These are phyloP conservation scores for Hydrolagus affinis DNA, from an alignment of 2,113 vertebrate genomes.

Conservation along the genomic window DNA sequence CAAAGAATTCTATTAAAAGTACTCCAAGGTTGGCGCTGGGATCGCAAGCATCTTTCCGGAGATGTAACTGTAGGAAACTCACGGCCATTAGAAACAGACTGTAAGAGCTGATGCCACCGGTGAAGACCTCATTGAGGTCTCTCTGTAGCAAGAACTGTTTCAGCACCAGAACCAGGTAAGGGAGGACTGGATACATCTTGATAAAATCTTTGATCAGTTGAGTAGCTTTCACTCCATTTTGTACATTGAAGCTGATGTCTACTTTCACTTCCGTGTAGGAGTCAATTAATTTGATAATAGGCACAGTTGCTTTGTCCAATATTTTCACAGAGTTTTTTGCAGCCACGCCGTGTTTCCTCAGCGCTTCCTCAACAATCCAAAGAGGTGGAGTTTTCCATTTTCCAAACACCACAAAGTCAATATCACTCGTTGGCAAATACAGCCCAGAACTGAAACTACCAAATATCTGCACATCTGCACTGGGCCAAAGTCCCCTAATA, in stretches of 20 bases:
- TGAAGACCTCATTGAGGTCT: conserved; percentile 97
- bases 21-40: conserved; percentile 90
- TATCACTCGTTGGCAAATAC: conserved; percentile 93
- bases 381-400: conserved; percentile 92
- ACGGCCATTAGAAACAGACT: conserved; percentile 98
- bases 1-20: conserved; percentile 97
- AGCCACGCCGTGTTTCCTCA: conserved; percentile 84
- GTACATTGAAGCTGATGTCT: conserved; percentile 98
- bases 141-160: conserved; percentile 96
- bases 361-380: conserved; percentile 91
- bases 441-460: conserved; percentile 91
- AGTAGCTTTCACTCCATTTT: conserved; percentile 87
- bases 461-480: conserved; percentile 86
- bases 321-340: conserved; percentile 93
- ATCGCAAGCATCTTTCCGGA: conserved; percentile 81
- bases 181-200: conserved; percentile 94
- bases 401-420: conserved; percentile 92
- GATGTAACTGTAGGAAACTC: conserved; percentile 96
- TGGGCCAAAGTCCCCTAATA: conserved; percentile 92
- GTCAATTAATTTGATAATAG: conserved; percentile 96
- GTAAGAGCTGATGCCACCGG: conserved; percentile 93
- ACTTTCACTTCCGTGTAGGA: conserved; percentile 95
- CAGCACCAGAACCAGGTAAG: conserved; percentile 91
- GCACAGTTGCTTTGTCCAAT: conserved; percentile 94
- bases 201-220: conserved; percentile 95